These are phyloP conservation scores for Eubasilissa splendida DNA, from an alignment of 2,888 invertebrate species.

Conservation along the genomic window DNA sequence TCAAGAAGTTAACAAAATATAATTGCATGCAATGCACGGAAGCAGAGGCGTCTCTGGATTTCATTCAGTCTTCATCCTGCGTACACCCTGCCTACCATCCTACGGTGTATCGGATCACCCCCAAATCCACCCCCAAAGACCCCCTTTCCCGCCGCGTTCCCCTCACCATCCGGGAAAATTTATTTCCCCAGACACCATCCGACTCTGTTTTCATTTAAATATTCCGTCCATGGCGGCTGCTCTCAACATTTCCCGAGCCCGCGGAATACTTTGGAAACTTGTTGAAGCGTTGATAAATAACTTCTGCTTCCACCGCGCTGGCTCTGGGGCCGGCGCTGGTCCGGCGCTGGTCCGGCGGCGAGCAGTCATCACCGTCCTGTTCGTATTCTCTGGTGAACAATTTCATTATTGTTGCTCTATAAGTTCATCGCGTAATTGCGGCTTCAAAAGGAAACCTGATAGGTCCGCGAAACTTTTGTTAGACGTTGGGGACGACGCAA, in stretches of 20 bases:
- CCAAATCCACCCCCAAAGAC: conserved; percentile 9
- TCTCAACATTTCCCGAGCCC: conserved; percentile 33
- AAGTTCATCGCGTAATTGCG: conserved; percentile 5
- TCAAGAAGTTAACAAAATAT: too few relatives aligned
- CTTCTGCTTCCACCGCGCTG: conserved; percentile 1
- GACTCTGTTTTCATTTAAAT: conserved; percentile 57
- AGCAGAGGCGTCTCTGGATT: conserved; percentile 1
- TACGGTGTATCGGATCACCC: conserved; percentile 6
- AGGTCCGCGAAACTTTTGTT: too few relatives aligned
- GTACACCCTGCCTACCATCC: conserved; percentile 1
- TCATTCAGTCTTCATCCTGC: conserved; percentile 25
- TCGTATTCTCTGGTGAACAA: conserved; percentile 5
- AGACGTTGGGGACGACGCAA: too few relatives aligned
- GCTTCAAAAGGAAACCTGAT: too few relatives aligned
- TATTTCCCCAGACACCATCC: conserved; percentile 56
- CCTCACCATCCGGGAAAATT: conserved; percentile 49
- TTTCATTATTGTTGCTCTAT: conserved; percentile 21
- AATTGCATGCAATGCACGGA: too few relatives aligned
- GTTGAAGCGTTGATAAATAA: conserved; percentile 33
- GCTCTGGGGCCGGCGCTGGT: neutral
- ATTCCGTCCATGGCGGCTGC: conserved; percentile 49
- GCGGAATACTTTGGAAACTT: conserved; percentile 24
- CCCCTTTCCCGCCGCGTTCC: conserved; percentile 35
- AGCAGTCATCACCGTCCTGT: neutral
- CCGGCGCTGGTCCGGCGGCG: neutral